These are phyloP conservation scores for Drosophila falleni DNA, from an alignment of 2,888 invertebrate species.

Conservation along the genomic window DNA sequence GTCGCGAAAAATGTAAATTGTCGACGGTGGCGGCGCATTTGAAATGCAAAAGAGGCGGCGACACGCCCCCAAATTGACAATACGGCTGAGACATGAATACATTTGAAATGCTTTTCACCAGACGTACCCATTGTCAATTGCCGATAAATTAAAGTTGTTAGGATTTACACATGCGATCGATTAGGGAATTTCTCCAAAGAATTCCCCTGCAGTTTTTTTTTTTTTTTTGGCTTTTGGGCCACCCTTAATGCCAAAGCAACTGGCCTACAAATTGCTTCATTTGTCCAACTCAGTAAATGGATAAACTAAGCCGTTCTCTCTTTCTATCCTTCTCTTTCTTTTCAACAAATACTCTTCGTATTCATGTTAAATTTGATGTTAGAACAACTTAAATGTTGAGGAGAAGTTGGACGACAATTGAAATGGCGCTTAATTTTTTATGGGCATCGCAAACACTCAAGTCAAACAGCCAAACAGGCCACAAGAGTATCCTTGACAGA, in stretches of 20 bases:
- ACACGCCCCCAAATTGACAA: slow-evolving; percentile 34
- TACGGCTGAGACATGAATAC: slow-evolving; percentile 23
- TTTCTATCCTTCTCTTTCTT: background rate
- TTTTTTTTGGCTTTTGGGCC: background rate
- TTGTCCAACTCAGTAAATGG: slow-evolving; percentile 47
- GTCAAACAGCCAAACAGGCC: slow-evolving; percentile 67
- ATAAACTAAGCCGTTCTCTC: slow-evolving; percentile 33
- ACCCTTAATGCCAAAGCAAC: slow-evolving; percentile 24
- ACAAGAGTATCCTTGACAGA: slow-evolving; percentile 71
- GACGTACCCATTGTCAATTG: slow-evolving; percentile 6
- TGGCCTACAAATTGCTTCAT: slow-evolving; percentile 75
- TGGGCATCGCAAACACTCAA: slow-evolving; percentile 77
- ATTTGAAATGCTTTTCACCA: slow-evolving; percentile 1
- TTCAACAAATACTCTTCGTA: slow-evolving; percentile 37
- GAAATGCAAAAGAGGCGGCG: slow-evolving; percentile 66
- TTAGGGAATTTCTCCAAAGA: background rate
- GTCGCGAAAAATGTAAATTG: slow-evolving; percentile 69
- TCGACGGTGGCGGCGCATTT: slow-evolving; percentile 60
- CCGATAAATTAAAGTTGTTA: slow-evolving; percentile 17
- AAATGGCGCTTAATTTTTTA: slow-evolving; percentile 80
- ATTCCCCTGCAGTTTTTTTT: no score
- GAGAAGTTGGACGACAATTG: slow-evolving; percentile 66
- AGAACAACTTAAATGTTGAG: slow-evolving; percentile 40
- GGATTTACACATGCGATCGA: slow-evolving; percentile 14
- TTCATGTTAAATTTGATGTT: slow-evolving; percentile 68